These are phyloP conservation scores for Okamejei kenojei DNA, from an alignment of 2,797 vertebrate genomes.

Conservation along the genomic window DNA sequence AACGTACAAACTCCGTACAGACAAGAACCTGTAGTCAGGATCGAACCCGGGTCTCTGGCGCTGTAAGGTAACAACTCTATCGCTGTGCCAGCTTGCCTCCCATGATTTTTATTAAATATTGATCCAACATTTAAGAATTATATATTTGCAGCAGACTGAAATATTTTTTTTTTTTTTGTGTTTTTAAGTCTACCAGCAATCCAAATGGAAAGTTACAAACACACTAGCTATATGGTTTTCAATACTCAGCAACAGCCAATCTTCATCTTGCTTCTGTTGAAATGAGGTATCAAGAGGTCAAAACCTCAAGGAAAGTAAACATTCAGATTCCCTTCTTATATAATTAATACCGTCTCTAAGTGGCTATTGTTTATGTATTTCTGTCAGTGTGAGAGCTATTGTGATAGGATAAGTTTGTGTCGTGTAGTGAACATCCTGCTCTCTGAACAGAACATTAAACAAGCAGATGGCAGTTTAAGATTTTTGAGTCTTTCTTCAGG, in stretches of 20 bases:
- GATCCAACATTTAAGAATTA: slow-evolving; percentile 3
- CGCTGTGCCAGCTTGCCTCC: no score
- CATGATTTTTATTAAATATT: no score
- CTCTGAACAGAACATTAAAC: neutral
- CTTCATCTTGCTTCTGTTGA: slow-evolving; percentile 4
- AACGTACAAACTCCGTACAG: no score
- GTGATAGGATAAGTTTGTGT: neutral
- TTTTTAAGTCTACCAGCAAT: neutral
- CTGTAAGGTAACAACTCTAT: no score
- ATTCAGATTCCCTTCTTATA: neutral
- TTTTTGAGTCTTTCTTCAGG: neutral
- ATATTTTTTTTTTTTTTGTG: neutral
- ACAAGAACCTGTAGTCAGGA: no score
- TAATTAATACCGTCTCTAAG: slow-evolving; percentile 34
- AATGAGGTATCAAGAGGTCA: slow-evolving; percentile 14
- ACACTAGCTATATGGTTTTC: neutral
- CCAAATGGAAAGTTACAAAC: neutral
- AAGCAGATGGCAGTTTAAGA: neutral
- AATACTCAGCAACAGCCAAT: neutral
- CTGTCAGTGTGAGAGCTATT: neutral
- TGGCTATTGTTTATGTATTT: slow-evolving; percentile 26
- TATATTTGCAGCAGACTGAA: neutral
- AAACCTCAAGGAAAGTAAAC: slow-evolving; percentile 27
- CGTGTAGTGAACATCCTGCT: neutral
- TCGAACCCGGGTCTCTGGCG: no score